phyloP scores from a whole-genome alignment of 2,888 invertebrate genomes.

The Amblyjoppa fuscipennis region DNA sequence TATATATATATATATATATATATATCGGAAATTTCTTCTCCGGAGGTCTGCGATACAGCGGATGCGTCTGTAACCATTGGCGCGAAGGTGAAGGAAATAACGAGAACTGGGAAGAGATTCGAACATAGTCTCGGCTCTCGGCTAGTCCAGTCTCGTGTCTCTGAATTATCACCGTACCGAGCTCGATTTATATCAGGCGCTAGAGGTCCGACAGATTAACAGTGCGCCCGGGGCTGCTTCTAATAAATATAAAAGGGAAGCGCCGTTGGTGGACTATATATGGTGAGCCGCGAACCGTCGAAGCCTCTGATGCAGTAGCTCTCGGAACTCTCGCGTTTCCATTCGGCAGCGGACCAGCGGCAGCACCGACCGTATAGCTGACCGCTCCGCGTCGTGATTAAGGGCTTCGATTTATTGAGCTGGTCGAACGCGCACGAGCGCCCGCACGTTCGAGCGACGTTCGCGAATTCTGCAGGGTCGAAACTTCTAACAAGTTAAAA shows the following conservation, averaged over 20 bases:
- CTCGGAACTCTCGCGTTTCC: conserved; percentile 36
- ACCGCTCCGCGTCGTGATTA: conserved; percentile 75
- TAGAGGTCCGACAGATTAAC: conserved; percentile 76
- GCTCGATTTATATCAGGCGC: conserved; percentile 73
- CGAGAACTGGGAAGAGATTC: conserved; percentile 59
- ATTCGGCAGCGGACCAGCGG: conserved; percentile 38
- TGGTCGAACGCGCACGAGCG: conserved; percentile 43
- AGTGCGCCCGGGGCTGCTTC: conserved; percentile 69
- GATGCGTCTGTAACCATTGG: background rate
- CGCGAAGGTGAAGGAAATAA: conserved; percentile 3
- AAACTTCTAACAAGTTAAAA: conserved; percentile 1
- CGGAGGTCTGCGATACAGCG: conserved; percentile 24
- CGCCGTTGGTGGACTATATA: conserved; percentile 58
- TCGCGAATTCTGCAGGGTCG: conserved; percentile 11
- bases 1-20: no score
- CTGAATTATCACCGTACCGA: conserved; percentile 73
- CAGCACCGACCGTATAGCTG: conserved; percentile 60
- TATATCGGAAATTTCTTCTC: conserved; percentile 30
- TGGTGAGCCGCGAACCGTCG: conserved; percentile 35
- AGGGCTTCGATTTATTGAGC: conserved; percentile 76
- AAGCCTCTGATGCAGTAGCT: conserved; percentile 61
- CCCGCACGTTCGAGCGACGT: conserved; percentile 40
- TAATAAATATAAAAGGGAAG: conserved; percentile 78
- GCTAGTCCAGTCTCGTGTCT: conserved; percentile 68
- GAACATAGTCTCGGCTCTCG: conserved; percentile 62